phyloP scores from a whole-genome alignment of 2,888 invertebrate genomes.

The Brenthis daphne region DNA sequence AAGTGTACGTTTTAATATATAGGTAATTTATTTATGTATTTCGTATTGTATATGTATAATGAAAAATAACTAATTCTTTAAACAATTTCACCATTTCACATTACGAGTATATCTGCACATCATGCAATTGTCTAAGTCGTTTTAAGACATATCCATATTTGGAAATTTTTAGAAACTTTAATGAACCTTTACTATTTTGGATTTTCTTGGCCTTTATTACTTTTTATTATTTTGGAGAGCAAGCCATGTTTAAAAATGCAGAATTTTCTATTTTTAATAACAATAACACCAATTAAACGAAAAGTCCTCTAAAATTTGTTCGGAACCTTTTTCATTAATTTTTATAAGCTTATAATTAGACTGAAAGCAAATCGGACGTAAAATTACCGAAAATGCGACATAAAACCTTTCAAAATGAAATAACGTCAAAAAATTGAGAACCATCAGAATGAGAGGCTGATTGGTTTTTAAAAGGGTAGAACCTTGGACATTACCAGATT shows the following conservation, averaged over 20 bases:
- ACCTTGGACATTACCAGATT: slow-evolving; percentile 26
- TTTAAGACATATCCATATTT: too few species aligned
- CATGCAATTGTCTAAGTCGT: too few species aligned
- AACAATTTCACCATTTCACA: too few species aligned
- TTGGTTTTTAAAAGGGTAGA: slow-evolving; percentile 35
- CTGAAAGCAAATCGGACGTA: slow-evolving; percentile 52
- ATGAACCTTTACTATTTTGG: too few species aligned
- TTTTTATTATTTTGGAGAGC: too few species aligned
- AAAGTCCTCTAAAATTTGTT: slow-evolving; percentile 7
- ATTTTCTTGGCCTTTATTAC: too few species aligned
- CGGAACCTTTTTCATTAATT: slow-evolving; percentile 34
- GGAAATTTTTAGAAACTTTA: too few species aligned
- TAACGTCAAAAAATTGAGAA: slow-evolving; percentile 54
- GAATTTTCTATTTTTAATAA: slow-evolving; percentile 4
- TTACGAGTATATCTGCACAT: too few species aligned
- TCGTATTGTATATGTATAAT: not conserved
- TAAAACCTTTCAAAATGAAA: slow-evolving; percentile 51
- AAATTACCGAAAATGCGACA: slow-evolving; percentile 49
- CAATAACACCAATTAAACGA: slow-evolving; percentile 16
- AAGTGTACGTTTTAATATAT: not conserved
- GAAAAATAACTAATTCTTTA: too few species aligned
- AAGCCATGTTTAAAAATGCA: slow-evolving; percentile 1
- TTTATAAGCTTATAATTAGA: slow-evolving; percentile 45
- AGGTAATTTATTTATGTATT: not conserved
- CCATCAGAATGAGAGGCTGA: slow-evolving; percentile 53